These are phyloP conservation scores for Rhizomys pruinosus DNA, from an alignment of 2,113 vertebrate species.

Conservation along the genomic window DNA sequence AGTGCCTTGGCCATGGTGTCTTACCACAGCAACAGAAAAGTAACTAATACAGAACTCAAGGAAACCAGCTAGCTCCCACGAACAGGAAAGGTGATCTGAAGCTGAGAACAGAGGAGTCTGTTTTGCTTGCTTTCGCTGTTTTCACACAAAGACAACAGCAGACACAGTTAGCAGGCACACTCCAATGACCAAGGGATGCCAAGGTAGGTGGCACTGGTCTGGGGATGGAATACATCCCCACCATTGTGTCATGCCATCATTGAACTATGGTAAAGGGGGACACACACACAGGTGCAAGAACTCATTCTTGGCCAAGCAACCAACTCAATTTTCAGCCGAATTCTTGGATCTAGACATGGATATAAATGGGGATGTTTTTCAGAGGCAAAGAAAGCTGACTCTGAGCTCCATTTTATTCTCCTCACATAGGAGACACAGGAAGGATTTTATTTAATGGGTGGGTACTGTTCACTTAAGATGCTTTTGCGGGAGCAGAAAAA, in stretches of 20 bases:
- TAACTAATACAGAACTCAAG: neutral
- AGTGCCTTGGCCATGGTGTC: too few species aligned
- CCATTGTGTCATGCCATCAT: neutral
- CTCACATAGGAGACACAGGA: neutral
- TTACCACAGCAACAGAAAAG: too few species aligned
- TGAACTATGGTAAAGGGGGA: neutral
- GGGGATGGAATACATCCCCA: fast-evolving
- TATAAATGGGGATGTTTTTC: neutral
- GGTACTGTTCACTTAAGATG: neutral
- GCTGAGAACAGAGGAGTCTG: neutral
- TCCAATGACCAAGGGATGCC: neutral
- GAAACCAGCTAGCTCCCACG: neutral
- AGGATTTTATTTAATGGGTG: neutral
- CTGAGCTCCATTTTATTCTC: neutral
- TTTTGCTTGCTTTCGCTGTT: neutral
- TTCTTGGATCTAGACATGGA: neutral
- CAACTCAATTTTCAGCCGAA: neutral
- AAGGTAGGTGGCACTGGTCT: neutral
- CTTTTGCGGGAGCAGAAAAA: neutral
- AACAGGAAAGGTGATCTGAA: too few species aligned
- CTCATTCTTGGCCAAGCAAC: neutral
- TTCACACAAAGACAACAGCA: too few species aligned
- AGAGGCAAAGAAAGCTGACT: neutral
- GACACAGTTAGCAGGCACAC: too few species aligned
- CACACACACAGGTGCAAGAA: fast-evolving